phyloP scores from a whole-genome alignment of 2,888 invertebrate genomes.

The Hirtodrosophila confusa region DNA sequence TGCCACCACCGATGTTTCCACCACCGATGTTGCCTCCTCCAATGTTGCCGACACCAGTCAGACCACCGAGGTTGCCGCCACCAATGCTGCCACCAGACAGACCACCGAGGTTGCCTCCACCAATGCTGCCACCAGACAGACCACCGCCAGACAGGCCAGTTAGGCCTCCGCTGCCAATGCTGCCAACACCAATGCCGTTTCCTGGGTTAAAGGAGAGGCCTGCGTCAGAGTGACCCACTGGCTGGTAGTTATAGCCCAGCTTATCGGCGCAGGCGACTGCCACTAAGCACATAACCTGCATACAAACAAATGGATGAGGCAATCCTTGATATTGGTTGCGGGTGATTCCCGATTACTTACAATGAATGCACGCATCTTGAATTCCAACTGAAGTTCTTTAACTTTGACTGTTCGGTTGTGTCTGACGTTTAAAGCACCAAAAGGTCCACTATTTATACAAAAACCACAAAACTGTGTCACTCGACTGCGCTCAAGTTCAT shows the following conservation, averaged over 20 bases:
- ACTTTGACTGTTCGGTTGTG: slow-evolving; percentile 65
- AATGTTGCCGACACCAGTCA: slow-evolving; percentile 29
- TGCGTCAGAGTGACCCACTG: slow-evolving; percentile 63
- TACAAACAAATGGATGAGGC: slow-evolving; percentile 15
- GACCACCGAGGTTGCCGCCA: slow-evolving; percentile 16
- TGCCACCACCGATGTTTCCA: slow-evolving; percentile 12
- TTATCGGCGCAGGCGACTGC: slow-evolving; percentile 78
- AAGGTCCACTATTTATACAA: slow-evolving; percentile 74
- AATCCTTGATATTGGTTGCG: slow-evolving; percentile 43
- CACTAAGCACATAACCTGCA: slow-evolving; percentile 76
- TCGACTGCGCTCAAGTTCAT: slow-evolving; percentile 77
- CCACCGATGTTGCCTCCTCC: slow-evolving; percentile 21
- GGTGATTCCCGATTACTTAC: slow-evolving; percentile 58
- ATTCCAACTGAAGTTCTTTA: slow-evolving; percentile 66
- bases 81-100: slow-evolving; percentile 10
- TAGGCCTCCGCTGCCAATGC: slow-evolving; percentile 13
- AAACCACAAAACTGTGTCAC: slow-evolving; percentile 69
- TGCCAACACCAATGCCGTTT: slow-evolving; percentile 26
- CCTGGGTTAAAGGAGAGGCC: slow-evolving; percentile 70
- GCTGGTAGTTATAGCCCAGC: slow-evolving; percentile 80
- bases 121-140: slow-evolving; percentile 37
- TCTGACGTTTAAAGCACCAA: slow-evolving; percentile 63
- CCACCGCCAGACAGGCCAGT: slow-evolving; percentile 42
- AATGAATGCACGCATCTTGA: slow-evolving; percentile 77
- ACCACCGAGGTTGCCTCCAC: slow-evolving; percentile 16